Conservation (phyloP, 1,140 invertebrate genomes). For the Elymnias hypermnestra region DNA sequence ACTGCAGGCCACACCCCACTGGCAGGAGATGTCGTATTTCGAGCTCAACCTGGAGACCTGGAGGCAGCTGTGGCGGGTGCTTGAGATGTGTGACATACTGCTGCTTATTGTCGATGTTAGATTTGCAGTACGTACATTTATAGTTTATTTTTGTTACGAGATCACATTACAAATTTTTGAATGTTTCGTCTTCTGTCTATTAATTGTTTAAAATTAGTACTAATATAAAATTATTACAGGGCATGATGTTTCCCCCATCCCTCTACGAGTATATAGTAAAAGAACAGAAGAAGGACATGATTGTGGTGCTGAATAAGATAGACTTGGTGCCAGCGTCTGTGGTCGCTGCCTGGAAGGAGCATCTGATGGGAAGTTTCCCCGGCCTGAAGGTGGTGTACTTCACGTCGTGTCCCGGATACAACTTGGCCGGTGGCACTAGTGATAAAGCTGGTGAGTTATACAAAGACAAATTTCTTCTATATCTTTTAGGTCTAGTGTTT, state of each 20-base stretch:
- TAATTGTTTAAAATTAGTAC: too few relatives aligned
- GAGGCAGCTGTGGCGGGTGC: conserved; percentile 93
- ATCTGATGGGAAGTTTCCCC: conserved; percentile 85
- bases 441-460: conserved; percentile 71
- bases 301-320: conserved; percentile 94
- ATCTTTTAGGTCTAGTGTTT: too few relatives aligned
- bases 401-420: conserved; percentile 88
- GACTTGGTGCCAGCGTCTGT: conserved; percentile 89
- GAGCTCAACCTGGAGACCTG: conserved; percentile 96
- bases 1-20: conserved; percentile 68
- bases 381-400: conserved; percentile 87
- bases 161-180: too few relatives aligned
- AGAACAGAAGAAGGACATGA: conserved; percentile 86
- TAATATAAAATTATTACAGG: too few relatives aligned
- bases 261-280: conserved; percentile 88
- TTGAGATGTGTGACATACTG: conserved; percentile 93
- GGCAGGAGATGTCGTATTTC: conserved; percentile 77
- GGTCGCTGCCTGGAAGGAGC: conserved; percentile 92
- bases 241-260: conserved; percentile 92
- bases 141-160: too few relatives aligned
- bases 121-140: conserved; percentile 80
- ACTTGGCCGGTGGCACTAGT: conserved; percentile 77
- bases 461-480: neutral
- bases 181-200: too few relatives aligned
- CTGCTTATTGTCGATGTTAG: conserved; percentile 91